Evolutionary conservation across 35 echinoderm and acorn worm species (phyloP).

Genomic region (Amphiura filiformis): DNA sequence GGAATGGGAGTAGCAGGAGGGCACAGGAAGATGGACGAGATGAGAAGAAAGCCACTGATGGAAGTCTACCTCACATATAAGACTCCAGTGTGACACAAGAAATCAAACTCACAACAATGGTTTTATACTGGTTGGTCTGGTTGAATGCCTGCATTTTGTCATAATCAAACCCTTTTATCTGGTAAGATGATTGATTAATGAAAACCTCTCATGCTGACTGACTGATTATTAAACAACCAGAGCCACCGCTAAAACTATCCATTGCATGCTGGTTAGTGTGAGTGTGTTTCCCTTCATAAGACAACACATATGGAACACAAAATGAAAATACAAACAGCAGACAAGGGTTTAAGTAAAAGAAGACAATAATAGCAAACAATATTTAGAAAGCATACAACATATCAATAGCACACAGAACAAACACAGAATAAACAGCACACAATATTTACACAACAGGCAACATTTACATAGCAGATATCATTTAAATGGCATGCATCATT

Average conservation of each 20-base stretch:
- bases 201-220: too few relatives aligned
- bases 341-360: too few relatives aligned
- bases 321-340: too few relatives aligned
- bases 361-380: too few relatives aligned
- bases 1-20: background rate
- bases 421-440: too few relatives aligned
- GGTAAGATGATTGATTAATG: too few relatives aligned
- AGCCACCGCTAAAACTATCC: background rate
- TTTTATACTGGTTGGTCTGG: background rate
- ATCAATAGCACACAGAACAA: too few relatives aligned
- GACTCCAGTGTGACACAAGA: background rate
- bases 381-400: too few relatives aligned
- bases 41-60: background rate
- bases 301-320: too few relatives aligned
- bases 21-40: background rate
- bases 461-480: background rate
- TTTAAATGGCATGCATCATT: background rate
- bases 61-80: background rate
- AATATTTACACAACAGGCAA: background rate
- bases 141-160: too few relatives aligned
- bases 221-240: background rate
- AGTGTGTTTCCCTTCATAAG: background rate
- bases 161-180: too few relatives aligned
- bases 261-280: background rate
- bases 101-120: slow-evolving; percentile 1